A percentile compares a stretch with the other conserved stretches of the same genome.
Conservation (phyloP, 2,888 invertebrate genomes). For the Meliscaeva auricollis region DNA sequence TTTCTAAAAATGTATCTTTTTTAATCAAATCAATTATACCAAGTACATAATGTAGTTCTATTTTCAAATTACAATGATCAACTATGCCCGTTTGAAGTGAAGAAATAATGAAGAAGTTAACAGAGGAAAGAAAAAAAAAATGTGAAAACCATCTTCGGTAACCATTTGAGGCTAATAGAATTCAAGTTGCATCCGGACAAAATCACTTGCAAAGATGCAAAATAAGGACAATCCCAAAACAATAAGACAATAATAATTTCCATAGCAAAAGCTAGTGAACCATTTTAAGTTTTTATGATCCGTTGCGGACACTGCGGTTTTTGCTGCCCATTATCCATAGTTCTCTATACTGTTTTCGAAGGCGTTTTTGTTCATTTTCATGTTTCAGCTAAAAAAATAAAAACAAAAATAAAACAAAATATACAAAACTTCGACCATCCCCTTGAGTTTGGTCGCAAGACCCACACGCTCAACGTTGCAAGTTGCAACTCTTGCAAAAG, state of each 20-base stretch:
- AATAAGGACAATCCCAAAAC: constrained; percentile 46
- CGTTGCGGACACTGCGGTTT: constrained; percentile 69
- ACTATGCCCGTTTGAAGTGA: no score
- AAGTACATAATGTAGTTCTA: no score
- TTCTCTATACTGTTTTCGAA: constrained; percentile 31
- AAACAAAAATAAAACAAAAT: constrained; percentile 9
- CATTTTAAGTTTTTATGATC: constrained; percentile 62
- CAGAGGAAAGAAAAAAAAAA: no score
- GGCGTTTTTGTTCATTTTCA: constrained; percentile 43
- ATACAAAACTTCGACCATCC: constrained; percentile 57
- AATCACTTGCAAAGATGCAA: constrained; percentile 57
- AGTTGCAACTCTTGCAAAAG: constrained; percentile 47
- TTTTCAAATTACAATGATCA: no score
- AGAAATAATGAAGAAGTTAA: no score
- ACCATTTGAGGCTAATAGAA: constrained; percentile 58
- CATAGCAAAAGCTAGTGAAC: constrained; percentile 59
- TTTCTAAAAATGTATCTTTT: no score
- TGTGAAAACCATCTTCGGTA: not conserved
- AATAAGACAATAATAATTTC: constrained; percentile 56
- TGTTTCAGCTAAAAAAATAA: constrained; percentile 3
- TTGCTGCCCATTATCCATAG: constrained; percentile 45
- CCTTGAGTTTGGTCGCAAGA: constrained; percentile 48
- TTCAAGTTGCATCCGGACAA: constrained; percentile 53
- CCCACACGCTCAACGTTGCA: constrained; percentile 21
- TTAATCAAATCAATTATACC: no score